phyloP scores from a whole-genome alignment of 1,140 invertebrate species.

The Mesaphorura yosii region DNA sequence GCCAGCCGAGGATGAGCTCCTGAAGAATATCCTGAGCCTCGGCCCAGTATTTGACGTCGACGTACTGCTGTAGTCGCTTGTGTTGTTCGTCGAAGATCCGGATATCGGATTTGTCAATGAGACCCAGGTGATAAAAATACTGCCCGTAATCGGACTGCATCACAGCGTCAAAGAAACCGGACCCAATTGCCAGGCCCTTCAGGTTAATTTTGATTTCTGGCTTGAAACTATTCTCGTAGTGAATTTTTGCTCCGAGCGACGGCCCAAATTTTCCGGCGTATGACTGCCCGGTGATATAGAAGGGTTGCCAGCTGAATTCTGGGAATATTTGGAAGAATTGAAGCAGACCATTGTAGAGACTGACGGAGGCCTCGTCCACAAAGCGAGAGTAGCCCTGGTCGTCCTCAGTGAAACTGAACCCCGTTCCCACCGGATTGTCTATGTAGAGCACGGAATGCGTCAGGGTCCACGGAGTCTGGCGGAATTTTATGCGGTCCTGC shows the following conservation, averaged over 20 bases:
- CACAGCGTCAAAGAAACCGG: not conserved
- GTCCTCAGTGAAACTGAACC: slow-evolving; percentile 25
- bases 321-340: slow-evolving; percentile 32
- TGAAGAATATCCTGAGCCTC: no score
- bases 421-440: slow-evolving; percentile 73
- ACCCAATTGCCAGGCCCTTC: not conserved
- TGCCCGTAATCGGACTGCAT: not conserved
- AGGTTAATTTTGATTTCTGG: slow-evolving; percentile 1
- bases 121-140: not conserved
- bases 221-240: not conserved
- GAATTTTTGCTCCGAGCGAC: not conserved
- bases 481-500: slow-evolving; percentile 45
- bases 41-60: no score
- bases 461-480: slow-evolving; percentile 61
- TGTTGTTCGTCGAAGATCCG: no score
- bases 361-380: slow-evolving; percentile 13
- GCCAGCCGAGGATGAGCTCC: no score
- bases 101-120: not conserved
- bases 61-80: no score
- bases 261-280: slow-evolving; percentile 37
- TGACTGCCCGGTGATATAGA: slow-evolving; percentile 42
- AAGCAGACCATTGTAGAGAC: slow-evolving; percentile 20
- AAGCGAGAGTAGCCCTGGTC: slow-evolving; percentile 17
- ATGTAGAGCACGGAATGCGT: slow-evolving; percentile 67
- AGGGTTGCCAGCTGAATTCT: slow-evolving; percentile 29